Base-by-base conservation (phyloP, 2,113 vertebrate species). In the Donacobius atricapilla region DNA sequence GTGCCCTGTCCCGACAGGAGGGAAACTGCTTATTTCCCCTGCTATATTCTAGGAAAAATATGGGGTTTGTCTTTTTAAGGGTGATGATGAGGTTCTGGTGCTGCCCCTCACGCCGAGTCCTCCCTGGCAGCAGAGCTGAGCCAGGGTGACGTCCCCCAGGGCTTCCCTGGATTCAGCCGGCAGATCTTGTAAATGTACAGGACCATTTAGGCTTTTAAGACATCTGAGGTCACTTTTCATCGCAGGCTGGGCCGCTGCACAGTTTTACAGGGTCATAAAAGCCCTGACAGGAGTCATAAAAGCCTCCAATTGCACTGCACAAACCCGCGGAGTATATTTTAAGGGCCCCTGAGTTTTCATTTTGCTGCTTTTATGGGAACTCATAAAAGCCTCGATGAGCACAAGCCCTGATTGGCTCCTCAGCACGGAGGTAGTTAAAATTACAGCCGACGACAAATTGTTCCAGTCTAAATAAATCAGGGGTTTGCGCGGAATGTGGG, bases 311-410 rank as follows among this genome's bases (percentile, higher is more conserved):
- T 98, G 98, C 97, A 97, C 97, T 94, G 97, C 97, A 98, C 98
- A 97, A 98, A 97, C 98, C 98, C 97, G 61, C 94, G 97, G 98
- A 98, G 98, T 98, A 97, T 98, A 98, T 98, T 98, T 98, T 98
- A 98, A 98, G 98, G 98, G 97, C 98, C 98, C 98, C 98, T 98
- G 98, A 98, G 98, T 98, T 98, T 98, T 98, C 98, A 98, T 98
- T 98, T 98, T 98, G 98, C 98, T 97, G 98, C 97, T 98, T 98
- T 98, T 98, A 98, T 98, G 98, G 97, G 97, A 97, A 96, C 97
- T 97, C 98, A 63, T 98, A 98, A 98, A 98, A 98, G 83, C 97
- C 82, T 96, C 98, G 97, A 97, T 86, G 87, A 97, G 97, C 53
- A 63, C 78, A 89, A 88, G 72, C 93, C 78, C 97, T 97, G 97